Evolutionary conservation across 2,113 vertebrate species (phyloP), one percentile per base, ranked within the genome.

Genomic region (Cranoglanis bouderius): DNA sequence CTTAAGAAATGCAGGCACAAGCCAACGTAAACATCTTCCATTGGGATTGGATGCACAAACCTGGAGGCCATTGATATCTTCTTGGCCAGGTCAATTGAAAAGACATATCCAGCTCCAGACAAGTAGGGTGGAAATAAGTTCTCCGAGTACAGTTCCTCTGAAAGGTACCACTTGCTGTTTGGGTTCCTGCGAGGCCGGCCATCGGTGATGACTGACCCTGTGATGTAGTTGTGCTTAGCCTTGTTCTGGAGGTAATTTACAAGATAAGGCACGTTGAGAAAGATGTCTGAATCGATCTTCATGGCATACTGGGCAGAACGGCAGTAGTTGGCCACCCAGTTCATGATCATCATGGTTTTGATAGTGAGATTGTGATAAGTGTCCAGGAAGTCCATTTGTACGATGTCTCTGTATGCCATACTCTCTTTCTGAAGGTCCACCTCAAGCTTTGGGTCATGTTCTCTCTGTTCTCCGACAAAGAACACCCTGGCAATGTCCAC

Each of bases 21-120:
- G 0, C 96, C 97, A n/a, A 97, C 88, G 32, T 97, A 98, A 0
- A 95, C 94, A 1, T 98, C 97, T 85, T 98, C 97, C 87, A 97
- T 90, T 29, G 96, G 94, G 72, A 98, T 86, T 6, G 88, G 0
- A 0, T 38, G 91, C 29, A 95, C 82, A 0, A 51, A 93, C 59
- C 91, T 93, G 32, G 96, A 97, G 0, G 92, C 93, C 87, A 43
- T 43, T 49, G 93, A 95, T 0, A 98, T 94, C n/a, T 91, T 92
- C 0, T 0, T 0, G 0, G 95, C 96, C 82, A 96, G 43, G 43
- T 96, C 95, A 0, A 49, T 77, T 0, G 97, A 97, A 72, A 97
- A 92, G 1, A 96, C 95, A 5, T 97, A 97, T 0, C 82, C 96
- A 0, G 96, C 94, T 0, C 97, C 96, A 0, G 94, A 96, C 32